These are phyloP conservation scores for Salvelinus fontinalis DNA, from an alignment of 2,113 vertebrate species.

Conservation along the genomic window DNA sequence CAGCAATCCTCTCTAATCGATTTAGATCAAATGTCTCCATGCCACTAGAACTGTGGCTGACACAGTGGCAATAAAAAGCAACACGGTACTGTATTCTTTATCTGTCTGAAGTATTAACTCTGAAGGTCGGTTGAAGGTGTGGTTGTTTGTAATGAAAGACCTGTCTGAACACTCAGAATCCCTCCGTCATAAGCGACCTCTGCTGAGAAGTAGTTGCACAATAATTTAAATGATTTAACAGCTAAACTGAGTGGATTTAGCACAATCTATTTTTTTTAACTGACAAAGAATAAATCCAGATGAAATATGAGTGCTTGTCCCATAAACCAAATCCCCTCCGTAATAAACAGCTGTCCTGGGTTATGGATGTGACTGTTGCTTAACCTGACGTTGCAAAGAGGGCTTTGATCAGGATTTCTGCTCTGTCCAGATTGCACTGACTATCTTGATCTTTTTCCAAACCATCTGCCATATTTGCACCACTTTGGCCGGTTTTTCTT, in stretches of 20 bases:
- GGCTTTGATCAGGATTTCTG: constrained; percentile 67
- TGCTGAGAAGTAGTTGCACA: constrained; percentile 46
- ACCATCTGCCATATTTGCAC: constrained; percentile 63
- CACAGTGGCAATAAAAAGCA: constrained; percentile 40
- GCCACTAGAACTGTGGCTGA: constrained; percentile 30
- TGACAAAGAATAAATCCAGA: constrained; percentile 62
- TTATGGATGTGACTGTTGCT: constrained; percentile 62
- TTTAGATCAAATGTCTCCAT: constrained; percentile 40
- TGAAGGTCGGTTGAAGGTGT: constrained; percentile 42
- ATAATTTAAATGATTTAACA: constrained; percentile 58
- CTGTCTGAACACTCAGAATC: constrained; percentile 17
- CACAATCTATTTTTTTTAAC: constrained; percentile 55
- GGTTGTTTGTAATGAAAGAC: constrained; percentile 40
- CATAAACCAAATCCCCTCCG: constrained; percentile 57
- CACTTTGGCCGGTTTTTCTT: constrained; percentile 22
- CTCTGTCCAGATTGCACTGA: constrained; percentile 28
- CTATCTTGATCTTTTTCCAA: constrained; percentile 47
- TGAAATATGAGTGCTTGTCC: constrained; percentile 63
- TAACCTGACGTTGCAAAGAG: constrained; percentile 54
- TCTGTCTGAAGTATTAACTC: constrained; percentile 36
- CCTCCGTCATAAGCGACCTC: constrained; percentile 36
- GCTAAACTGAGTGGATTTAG: constrained; percentile 56
- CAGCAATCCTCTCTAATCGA: constrained; percentile 11
- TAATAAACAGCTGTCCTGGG: constrained; percentile 69
- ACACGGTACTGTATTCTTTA: constrained; percentile 20